phyloP scores from a whole-genome alignment of 2,888 invertebrate genomes.

The Nebria salina region DNA sequence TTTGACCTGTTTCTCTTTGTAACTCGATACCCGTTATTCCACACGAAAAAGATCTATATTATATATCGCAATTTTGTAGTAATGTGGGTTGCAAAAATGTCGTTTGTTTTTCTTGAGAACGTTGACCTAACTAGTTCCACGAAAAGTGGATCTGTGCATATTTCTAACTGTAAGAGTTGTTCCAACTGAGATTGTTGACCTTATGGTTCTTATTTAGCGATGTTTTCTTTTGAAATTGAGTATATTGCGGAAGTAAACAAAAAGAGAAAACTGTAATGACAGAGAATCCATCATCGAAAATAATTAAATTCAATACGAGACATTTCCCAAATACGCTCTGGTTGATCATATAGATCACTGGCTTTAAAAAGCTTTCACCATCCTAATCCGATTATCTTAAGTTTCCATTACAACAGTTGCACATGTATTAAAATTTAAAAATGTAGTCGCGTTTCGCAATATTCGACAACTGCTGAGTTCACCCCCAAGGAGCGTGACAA shows the following conservation, averaged over 20 bases:
- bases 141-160: neutral
- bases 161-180: no score
- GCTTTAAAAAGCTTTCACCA: neutral
- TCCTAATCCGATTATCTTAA: neutral
- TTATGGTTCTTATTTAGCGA: no score
- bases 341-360: no score
- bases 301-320: no score
- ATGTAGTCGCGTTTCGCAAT: neutral
- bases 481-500: neutral
- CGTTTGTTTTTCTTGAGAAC: neutral
- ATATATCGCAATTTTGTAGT: no score
- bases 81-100: neutral
- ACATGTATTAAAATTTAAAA: no score
- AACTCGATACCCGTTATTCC: neutral
- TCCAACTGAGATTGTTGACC: no score
- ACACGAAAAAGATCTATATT: neutral
- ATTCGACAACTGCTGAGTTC: neutral
- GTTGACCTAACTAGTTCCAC: neutral
- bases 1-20: neutral
- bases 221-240: no score
- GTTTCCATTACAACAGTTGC: neutral
- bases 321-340: no score
- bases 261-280: neutral
- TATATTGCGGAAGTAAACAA: neutral
- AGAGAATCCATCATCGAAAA: neutral